phyloP scores from a whole-genome alignment of 2,113 vertebrate species.

The Atherinomorus stipes region DNA sequence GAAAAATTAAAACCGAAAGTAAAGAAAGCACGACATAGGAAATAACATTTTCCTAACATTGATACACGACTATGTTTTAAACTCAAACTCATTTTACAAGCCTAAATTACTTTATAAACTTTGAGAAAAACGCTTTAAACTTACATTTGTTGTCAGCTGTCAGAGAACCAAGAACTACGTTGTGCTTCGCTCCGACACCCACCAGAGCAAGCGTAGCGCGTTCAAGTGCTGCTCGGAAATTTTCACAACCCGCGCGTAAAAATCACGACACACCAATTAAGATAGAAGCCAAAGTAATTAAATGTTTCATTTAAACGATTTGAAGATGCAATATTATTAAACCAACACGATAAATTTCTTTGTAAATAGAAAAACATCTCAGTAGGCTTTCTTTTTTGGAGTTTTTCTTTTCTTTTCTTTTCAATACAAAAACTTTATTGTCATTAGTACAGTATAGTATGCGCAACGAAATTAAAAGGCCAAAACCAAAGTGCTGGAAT shows the following conservation, averaged over 20 bases:
- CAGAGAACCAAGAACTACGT: background rate
- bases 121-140: background rate
- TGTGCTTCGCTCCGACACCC: background rate
- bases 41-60: background rate
- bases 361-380: too few relatives aligned
- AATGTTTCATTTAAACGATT: too few relatives aligned
- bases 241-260: background rate
- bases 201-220: background rate
- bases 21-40: background rate
- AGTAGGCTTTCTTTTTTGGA: too few relatives aligned
- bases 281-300: too few relatives aligned
- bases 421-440: too few relatives aligned
- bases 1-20: constrained; percentile 63
- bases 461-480: too few relatives aligned
- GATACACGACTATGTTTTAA: background rate
- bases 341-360: too few relatives aligned
- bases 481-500: too few relatives aligned
- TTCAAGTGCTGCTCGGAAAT: constrained; percentile 47
- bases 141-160: constrained; percentile 43
- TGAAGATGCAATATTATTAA: too few relatives aligned
- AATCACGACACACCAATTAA: too few relatives aligned
- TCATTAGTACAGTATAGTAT: too few relatives aligned
- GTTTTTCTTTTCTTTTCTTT: too few relatives aligned
- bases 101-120: fast-evolving
- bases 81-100: fast-evolving